Percentiles rank a stretch among this genome's conserved stretches.
These are phyloP conservation scores for Urosaurus nigricauda DNA, from an alignment of 2,797 vertebrate species.

Conservation along the genomic window DNA sequence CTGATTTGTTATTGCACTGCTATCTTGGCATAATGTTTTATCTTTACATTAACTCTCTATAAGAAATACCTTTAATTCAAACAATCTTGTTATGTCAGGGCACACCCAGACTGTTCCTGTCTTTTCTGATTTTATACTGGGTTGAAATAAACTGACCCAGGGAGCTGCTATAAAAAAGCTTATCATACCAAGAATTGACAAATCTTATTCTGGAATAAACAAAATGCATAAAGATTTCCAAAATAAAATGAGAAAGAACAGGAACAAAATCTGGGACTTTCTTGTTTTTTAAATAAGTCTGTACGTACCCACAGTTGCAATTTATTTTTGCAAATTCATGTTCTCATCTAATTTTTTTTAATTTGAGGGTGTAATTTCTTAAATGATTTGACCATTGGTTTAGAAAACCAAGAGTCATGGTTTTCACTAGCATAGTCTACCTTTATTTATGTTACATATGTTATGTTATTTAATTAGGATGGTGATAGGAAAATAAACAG, in stretches of 20 bases:
- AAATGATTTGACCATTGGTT: not conserved
- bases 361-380: not conserved
- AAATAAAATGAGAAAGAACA: too few species aligned
- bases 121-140: too few species aligned
- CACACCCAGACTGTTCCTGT: too few species aligned
- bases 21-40: slow-evolving; percentile 25
- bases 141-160: too few species aligned
- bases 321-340: slow-evolving; percentile 19
- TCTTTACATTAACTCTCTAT: not conserved
- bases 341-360: slow-evolving; percentile 19
- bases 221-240: too few species aligned
- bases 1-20: slow-evolving; percentile 31
- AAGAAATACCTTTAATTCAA: slow-evolving; percentile 36
- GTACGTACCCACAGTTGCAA: not conserved
- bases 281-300: too few species aligned
- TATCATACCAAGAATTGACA: too few species aligned
- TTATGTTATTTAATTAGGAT: slow-evolving; percentile 71
- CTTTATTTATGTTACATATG: not conserved
- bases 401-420: not conserved
- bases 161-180: too few species aligned
- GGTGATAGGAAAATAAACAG: slow-evolving; percentile 86
- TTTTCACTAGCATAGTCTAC: not conserved
- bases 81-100: slow-evolving; percentile 18
- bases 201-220: too few species aligned
- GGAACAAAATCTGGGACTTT: too few species aligned